Percentiles rank a stretch among this genome's conserved stretches.
These are phyloP conservation scores for Antidorcas marsupialis DNA, from an alignment of 2,113 vertebrate species.

Conservation along the genomic window DNA sequence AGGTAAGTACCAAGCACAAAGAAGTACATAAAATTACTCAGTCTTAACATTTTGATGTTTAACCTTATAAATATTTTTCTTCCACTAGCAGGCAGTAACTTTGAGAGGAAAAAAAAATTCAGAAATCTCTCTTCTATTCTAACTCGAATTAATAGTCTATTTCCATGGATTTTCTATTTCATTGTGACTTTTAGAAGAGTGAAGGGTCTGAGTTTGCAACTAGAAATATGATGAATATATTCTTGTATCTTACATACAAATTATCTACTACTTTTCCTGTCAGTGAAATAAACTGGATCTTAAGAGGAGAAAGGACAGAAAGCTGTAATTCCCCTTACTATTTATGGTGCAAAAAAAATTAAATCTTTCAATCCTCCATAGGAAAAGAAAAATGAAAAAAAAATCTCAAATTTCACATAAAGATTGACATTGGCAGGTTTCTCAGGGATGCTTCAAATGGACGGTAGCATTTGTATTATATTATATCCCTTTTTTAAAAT, in stretches of 20 bases:
- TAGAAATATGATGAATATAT: conserved; percentile 22
- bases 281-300: conserved; percentile 5
- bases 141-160: background rate
- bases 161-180: background rate
- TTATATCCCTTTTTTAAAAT: background rate
- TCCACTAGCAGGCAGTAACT: background rate
- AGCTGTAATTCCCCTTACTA: background rate
- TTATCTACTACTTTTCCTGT: background rate
- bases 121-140: background rate
- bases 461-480: background rate
- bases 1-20: background rate
- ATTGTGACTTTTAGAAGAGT: background rate
- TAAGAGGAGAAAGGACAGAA: background rate
- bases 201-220: background rate
- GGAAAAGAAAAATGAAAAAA: background rate
- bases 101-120: background rate
- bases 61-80: background rate
- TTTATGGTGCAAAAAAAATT: background rate
- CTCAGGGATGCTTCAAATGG: background rate
- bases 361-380: background rate
- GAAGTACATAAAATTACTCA: background rate
- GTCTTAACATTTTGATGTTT: background rate
- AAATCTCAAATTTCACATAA: background rate
- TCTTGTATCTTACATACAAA: background rate
- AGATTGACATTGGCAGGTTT: conserved; percentile 13